A percentile compares a stretch with the other conserved stretches of the same genome.
These are phyloP conservation scores for Leptestheria dahalacensis DNA, from an alignment of 1,140 invertebrate genomes.

Conservation along the genomic window DNA sequence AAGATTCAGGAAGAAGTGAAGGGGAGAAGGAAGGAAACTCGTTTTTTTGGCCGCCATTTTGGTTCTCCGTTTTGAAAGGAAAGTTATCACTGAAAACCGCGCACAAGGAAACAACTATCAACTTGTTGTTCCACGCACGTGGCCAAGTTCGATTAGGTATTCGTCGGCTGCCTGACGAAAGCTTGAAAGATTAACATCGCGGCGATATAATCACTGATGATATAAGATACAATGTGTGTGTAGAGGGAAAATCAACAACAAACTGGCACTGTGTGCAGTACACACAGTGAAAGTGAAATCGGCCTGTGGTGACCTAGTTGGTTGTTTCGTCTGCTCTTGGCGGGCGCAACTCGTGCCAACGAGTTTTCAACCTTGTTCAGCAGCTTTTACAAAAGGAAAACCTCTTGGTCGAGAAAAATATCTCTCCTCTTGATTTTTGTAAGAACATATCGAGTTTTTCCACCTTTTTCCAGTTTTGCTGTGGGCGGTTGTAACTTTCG, in stretches of 20 bases:
- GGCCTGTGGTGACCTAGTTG: not conserved
- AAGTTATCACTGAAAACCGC: not conserved
- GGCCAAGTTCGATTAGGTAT: not conserved
- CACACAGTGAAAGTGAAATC: not conserved
- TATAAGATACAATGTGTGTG: not conserved
- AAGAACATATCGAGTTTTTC: too few relatives aligned
- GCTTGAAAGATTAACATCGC: not conserved
- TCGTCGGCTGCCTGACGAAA: too few relatives aligned
- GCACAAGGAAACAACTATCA: too few relatives aligned
- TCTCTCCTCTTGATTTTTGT: not conserved
- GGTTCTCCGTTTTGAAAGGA: too few relatives aligned
- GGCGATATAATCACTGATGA: not conserved
- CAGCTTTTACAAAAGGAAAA: not conserved
- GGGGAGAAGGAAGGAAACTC: not conserved
- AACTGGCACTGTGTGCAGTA: too few relatives aligned
- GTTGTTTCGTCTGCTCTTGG: too few relatives aligned
- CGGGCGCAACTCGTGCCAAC: not conserved
- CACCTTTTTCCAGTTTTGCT: too few relatives aligned
- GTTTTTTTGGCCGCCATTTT: not conserved
- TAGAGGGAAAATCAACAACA: not conserved
- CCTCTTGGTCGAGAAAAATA: not conserved
- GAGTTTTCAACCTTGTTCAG: not conserved
- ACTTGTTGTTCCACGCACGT: too few relatives aligned
- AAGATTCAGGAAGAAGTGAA: not conserved
- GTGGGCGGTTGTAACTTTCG: too few relatives aligned